These are phyloP conservation scores for Ibycter americanus DNA, from an alignment of 2,797 vertebrate species.

Conservation along the genomic window DNA sequence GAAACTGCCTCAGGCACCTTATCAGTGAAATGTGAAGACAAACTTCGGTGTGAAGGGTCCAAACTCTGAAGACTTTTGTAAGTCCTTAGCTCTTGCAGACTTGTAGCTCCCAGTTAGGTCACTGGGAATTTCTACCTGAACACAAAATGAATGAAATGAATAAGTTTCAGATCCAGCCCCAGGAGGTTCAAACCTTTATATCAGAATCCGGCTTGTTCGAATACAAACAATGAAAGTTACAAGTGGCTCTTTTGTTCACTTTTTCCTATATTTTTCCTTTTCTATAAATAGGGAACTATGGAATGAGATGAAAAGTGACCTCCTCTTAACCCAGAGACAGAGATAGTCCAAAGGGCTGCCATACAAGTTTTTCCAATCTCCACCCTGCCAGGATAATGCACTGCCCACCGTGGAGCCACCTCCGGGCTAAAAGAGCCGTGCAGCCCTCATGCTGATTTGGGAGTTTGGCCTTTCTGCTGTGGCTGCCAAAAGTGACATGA, in stretches of 20 bases:
- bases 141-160: not conserved
- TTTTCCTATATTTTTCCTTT: not conserved
- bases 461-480: conserved; percentile 51
- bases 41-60: not conserved
- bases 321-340: not conserved
- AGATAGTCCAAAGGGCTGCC: not conserved
- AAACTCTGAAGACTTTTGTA: not conserved
- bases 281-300: not conserved
- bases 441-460: conserved; percentile 49
- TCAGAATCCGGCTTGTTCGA: not conserved
- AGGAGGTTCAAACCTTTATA: not conserved
- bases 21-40: not conserved
- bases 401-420: not conserved
- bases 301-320: conserved; percentile 1
- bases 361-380: conserved; percentile 23
- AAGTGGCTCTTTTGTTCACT: not conserved
- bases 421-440: conserved; percentile 31
- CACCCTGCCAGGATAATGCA: conserved; percentile 1
- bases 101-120: not conserved
- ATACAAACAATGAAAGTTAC: not conserved
- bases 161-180: not conserved
- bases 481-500: conserved; percentile 57
- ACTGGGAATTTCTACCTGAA: not conserved
- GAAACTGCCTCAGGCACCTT: not conserved
- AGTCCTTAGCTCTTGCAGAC: not conserved